A percentile compares a stretch with the other conserved stretches of the same genome.
Conservation (phyloP, 2,888 invertebrate species). For the Rhamnusium bicolor region DNA sequence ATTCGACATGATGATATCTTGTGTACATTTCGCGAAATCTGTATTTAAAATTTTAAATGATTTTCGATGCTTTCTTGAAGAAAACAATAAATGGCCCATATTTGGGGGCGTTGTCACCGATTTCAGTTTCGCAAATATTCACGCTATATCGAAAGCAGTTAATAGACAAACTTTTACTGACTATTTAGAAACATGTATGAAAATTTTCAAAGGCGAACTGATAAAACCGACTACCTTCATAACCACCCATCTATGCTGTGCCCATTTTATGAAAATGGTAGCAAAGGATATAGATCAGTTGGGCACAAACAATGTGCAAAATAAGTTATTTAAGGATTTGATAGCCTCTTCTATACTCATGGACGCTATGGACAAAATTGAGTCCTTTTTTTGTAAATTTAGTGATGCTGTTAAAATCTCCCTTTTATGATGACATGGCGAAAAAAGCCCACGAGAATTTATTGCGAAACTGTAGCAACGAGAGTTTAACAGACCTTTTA, state of each 20-base stretch:
- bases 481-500: background rate
- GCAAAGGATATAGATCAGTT: constrained; percentile 17
- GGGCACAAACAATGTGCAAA: background rate
- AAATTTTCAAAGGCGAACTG: background rate
- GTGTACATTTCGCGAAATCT: constrained; percentile 1
- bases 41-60: constrained; percentile 8
- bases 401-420: background rate
- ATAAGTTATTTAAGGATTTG: constrained; percentile 9
- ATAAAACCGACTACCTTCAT: background rate
- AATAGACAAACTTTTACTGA: constrained; percentile 1
- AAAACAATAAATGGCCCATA: constrained; percentile 20
- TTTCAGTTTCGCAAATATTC: constrained; percentile 28
- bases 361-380: background rate
- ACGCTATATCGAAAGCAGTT: constrained; percentile 12
- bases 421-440: background rate
- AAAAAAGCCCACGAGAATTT: background rate
- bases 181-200: constrained; percentile 12
- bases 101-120: constrained; percentile 26
- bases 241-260: constrained; percentile 17
- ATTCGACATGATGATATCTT: background rate
- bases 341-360: constrained; percentile 11
- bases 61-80: constrained; percentile 20
- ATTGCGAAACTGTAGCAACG: background rate
- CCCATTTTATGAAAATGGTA: constrained; percentile 25
- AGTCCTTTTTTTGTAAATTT: background rate